These are phyloP conservation scores for Xestia xanthographa DNA, from an alignment of 2,888 invertebrate species.

Conservation along the genomic window DNA sequence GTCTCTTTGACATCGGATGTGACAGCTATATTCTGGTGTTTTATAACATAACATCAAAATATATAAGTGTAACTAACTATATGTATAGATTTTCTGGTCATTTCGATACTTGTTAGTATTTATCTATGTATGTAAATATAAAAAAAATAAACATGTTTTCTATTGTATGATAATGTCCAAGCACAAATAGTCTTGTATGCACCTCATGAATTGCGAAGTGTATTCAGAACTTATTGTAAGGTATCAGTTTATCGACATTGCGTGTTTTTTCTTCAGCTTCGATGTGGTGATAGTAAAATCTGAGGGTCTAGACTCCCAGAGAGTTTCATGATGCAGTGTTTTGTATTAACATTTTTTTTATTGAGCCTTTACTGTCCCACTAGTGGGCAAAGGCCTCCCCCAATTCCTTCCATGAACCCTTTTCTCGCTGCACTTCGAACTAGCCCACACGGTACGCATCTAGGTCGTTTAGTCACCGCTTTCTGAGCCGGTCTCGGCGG, in stretches of 20 bases:
- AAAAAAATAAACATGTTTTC: conserved; percentile 8
- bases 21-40: conserved; percentile 16
- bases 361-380: no score
- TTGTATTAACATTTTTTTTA: background rate
- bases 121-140: conserved; percentile 54
- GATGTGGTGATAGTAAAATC: background rate
- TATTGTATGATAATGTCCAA: conserved; percentile 43
- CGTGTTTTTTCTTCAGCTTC: background rate
- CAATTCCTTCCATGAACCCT: background rate
- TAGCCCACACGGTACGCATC: background rate
- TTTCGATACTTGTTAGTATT: conserved; percentile 4
- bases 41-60: conserved; percentile 22
- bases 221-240: conserved; percentile 27
- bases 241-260: conserved; percentile 32
- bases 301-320: background rate
- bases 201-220: conserved; percentile 51
- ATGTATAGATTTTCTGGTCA: conserved; percentile 22
- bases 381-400: no score
- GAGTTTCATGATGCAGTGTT: no score
- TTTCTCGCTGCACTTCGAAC: background rate
- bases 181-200: conserved; percentile 56
- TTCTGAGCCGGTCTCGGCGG: no score
- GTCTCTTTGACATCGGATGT: background rate
- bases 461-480: no score
- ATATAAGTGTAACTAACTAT: background rate